Base-by-base conservation (phyloP, 1,140 invertebrate genomes). In the Neelides sp. region DNA sequence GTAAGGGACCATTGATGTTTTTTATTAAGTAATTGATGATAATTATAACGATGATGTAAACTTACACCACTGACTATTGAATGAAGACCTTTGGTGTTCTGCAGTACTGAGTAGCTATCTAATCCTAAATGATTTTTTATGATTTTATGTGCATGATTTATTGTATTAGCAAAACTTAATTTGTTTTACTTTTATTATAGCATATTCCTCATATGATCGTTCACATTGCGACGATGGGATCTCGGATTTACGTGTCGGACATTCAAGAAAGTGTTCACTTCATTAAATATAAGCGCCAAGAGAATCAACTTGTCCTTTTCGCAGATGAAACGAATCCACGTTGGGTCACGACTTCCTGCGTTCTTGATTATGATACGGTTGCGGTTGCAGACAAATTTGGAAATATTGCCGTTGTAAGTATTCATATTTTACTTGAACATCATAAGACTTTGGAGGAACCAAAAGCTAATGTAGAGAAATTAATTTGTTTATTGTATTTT, bases 371-470 rank as follows among this genome's bases (percentile, higher is more conserved):
- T 62, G 88, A 95, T 62, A 98, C 95, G 2, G 80, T 97, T 20
- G 93, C 92, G 0, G 82, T 86, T 28, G 89, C 88, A 2, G 96
- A 99, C 67, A 98, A 98, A 69, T 99, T 98, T 77, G 96, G 95
- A n/a, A 98, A 97, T 65, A 77, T 99, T 56, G 78, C 83, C 48
- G 78, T 97, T 54, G 82, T 96, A 65, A 74, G 75, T 70, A 27
- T n/a, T 39, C 22, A n/a, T 27, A 22, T n/a, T 40, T 51, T 26
- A 1, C 19, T 52, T 4, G 3, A 5, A 26, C 20, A 24, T n/a
- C n/a, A n/a, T n/a, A n/a, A n/a, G 50, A 44, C 7, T 17, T 2
- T 15, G 4, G 15, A 15, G 2, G 1, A 15, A 23, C 20, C 2
- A 30, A n/a, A n/a, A n/a, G n/a, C n/a, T n/a, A n/a, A n/a, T n/a